Conservation (phyloP, 2,888 invertebrate species). For the Prostheceraeus crozeri region DNA sequence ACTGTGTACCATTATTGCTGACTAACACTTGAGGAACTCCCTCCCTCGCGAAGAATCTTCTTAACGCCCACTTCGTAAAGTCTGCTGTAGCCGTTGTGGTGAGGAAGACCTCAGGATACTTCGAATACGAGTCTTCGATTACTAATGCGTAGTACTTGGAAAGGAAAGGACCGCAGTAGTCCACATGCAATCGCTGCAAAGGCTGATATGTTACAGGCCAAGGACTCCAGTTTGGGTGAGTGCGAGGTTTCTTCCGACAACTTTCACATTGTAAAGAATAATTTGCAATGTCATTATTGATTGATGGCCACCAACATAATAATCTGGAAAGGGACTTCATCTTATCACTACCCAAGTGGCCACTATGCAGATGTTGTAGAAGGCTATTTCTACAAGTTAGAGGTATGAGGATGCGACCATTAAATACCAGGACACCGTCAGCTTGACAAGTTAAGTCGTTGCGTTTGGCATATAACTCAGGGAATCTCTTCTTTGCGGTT, state of each 20-base stretch:
- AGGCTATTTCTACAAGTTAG: no score
- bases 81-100: conserved; percentile 11
- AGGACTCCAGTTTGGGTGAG: conserved; percentile 6
- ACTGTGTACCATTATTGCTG: conserved; percentile 13
- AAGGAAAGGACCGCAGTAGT: conserved; percentile 1
- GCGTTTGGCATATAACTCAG: no score
- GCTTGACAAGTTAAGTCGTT: no score
- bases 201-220: conserved; percentile 14
- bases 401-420: no score
- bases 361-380: conserved; percentile 3
- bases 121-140: conserved; percentile 10
- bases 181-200: conserved; percentile 10
- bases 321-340: conserved; percentile 12
- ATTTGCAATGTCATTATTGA: conserved; percentile 2
- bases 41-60: conserved; percentile 24
- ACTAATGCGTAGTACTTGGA: conserved; percentile 9
- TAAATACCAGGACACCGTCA: no score
- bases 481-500: conserved; percentile 15
- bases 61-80: conserved; percentile 1
- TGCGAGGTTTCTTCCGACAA: conserved; percentile 1
- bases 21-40: background rate
- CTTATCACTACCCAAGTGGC: background rate
- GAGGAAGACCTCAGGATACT: conserved; percentile 7
- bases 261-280: background rate
- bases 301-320: conserved; percentile 6